Evolutionary conservation across 2,113 vertebrate genomes (phyloP).

Genomic region (Heteronetta atricapilla): DNA sequence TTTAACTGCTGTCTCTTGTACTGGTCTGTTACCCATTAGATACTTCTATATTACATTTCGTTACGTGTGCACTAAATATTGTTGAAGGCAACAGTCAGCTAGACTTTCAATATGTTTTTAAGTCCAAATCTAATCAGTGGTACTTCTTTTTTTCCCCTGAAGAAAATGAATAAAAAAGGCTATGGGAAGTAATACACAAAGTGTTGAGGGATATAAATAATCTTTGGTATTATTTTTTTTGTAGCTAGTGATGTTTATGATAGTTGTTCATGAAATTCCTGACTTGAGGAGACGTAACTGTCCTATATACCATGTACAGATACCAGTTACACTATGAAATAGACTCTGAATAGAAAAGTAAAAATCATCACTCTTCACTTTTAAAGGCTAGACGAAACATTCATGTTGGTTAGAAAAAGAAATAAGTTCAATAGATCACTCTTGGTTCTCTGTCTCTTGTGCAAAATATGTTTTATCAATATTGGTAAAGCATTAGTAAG

Average conservation of each 20-base stretch:
- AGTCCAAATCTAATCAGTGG: neutral
- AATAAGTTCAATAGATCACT: neutral
- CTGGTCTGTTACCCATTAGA: neutral
- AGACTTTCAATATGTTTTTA: neutral
- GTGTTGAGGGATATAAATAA: neutral
- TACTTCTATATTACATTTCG: neutral
- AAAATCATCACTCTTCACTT: neutral
- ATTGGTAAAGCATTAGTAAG: no score
- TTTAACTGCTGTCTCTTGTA: neutral
- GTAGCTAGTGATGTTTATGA: neutral
- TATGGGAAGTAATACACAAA: neutral
- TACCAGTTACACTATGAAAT: neutral
- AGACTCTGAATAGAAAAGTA: neutral
- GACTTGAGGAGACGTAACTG: neutral
- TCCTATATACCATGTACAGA: neutral
- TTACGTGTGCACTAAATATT: neutral
- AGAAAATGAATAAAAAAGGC: neutral
- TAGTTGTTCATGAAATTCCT: neutral
- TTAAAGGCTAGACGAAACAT: neutral
- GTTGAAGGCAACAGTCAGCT: neutral
- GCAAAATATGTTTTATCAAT: neutral
- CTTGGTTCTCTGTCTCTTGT: neutral
- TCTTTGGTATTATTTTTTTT: neutral
- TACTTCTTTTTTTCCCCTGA: neutral
- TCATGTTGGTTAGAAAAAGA: neutral